phyloP scores from a whole-genome alignment of 2,888 invertebrate genomes.

The Perizoma affinitatum region DNA sequence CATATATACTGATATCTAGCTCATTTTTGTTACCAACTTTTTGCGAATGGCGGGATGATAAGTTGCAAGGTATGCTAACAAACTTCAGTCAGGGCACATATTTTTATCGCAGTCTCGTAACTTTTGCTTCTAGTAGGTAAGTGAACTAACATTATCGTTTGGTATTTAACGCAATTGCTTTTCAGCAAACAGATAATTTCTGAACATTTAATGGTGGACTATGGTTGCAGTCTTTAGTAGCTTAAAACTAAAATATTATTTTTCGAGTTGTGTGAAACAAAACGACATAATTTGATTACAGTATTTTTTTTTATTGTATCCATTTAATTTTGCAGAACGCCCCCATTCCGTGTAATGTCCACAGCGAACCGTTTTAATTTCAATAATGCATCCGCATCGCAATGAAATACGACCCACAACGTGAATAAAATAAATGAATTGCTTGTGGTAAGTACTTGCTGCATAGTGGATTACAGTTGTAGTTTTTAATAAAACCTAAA shows the following conservation, averaged over 20 bases:
- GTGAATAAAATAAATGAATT: slow-evolving; percentile 29
- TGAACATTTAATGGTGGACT: too few species aligned
- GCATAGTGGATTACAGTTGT: slow-evolving; percentile 12
- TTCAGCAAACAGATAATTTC: too few species aligned
- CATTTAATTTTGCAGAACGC: slow-evolving; percentile 31
- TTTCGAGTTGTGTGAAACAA: neutral
- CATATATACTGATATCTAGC: slow-evolving; percentile 35
- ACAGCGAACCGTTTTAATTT: slow-evolving; percentile 39
- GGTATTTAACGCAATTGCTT: too few species aligned
- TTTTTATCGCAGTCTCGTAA: slow-evolving; percentile 12
- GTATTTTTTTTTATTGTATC: slow-evolving; percentile 21
- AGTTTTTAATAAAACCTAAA: too few species aligned
- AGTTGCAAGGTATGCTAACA: slow-evolving; percentile 23
- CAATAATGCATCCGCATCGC: slow-evolving; percentile 40
- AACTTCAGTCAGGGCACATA: slow-evolving; percentile 16
- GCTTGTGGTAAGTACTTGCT: slow-evolving; percentile 15
- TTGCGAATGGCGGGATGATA: slow-evolving; percentile 27
- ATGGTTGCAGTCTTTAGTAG: too few species aligned
- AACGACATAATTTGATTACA: slow-evolving; percentile 23
- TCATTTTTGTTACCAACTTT: slow-evolving; percentile 30
- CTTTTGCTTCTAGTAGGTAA: neutral
- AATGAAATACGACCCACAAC: slow-evolving; percentile 33
- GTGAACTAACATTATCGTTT: neutral
- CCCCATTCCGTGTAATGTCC: slow-evolving; percentile 33
- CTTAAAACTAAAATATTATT: too few species aligned